A percentile compares a stretch with the other conserved stretches of the same genome.
Evolutionary conservation across 2,888 invertebrate species (phyloP).

Genomic region (Cistogaster globosa): DNA sequence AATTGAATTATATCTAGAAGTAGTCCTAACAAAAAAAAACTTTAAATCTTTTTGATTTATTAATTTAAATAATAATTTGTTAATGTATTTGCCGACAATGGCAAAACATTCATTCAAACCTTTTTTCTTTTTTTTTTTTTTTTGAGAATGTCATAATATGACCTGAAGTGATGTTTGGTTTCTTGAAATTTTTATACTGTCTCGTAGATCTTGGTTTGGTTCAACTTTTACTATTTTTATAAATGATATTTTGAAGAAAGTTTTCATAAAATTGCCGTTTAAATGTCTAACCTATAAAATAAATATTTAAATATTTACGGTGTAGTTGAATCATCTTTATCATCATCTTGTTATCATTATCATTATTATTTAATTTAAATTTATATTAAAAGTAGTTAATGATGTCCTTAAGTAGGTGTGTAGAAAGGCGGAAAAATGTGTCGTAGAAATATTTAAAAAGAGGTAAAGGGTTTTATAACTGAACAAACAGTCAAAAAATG

Average conservation of each 20-base stretch:
- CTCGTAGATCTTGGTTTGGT: slow-evolving; percentile 52
- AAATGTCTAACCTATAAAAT: slow-evolving; percentile 69
- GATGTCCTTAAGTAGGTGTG: slow-evolving; percentile 3
- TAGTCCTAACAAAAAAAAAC: slow-evolving; percentile 7
- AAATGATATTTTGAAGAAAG: slow-evolving; percentile 48
- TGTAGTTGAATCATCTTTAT: slow-evolving; percentile 53
- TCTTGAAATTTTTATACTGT: slow-evolving; percentile 41
- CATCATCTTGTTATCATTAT: slow-evolving; percentile 26
- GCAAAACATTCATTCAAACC: slow-evolving; percentile 43
- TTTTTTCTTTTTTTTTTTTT: too few species aligned
- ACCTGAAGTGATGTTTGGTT: slow-evolving; percentile 53
- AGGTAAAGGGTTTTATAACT: slow-evolving; percentile 19
- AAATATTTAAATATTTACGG: slow-evolving; percentile 54
- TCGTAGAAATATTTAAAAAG: slow-evolving; percentile 8
- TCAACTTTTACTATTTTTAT: slow-evolving; percentile 25
- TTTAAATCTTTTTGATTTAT: too few species aligned
- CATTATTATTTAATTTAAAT: slow-evolving; percentile 28
- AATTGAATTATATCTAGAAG: slow-evolving; percentile 47
- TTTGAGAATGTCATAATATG: slow-evolving; percentile 48
- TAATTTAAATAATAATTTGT: slow-evolving; percentile 13
- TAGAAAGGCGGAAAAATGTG: slow-evolving; percentile 5
- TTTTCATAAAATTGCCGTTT: slow-evolving; percentile 53
- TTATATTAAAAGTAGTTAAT: slow-evolving; percentile 35
- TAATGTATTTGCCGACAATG: slow-evolving; percentile 5
- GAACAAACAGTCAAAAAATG: slow-evolving; percentile 15